Evolutionary conservation across 1,140 invertebrate genomes (phyloP).

Genomic region (Drosophila guanche): DNA sequence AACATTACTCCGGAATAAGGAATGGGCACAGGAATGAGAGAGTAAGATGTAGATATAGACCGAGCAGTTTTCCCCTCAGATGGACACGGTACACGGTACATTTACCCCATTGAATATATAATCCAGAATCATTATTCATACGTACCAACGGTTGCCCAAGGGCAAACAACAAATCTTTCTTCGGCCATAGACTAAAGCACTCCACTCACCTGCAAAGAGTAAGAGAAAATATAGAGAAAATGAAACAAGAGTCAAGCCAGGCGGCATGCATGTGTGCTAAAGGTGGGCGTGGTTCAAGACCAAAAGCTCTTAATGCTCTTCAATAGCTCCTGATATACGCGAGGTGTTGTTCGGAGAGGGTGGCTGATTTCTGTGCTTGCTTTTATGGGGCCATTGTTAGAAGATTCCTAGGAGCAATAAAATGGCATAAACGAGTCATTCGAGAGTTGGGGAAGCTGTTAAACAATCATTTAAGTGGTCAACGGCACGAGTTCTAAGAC

Average conservation of each 20-base stretch:
- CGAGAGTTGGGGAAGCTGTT: constrained; percentile 1
- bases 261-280: constrained; percentile 19
- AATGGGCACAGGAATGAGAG: constrained; percentile 9
- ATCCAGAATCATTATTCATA: constrained; percentile 51
- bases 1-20: constrained; percentile 22
- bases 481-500: constrained; percentile 2
- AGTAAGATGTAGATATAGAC: neutral
- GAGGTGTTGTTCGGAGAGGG: constrained; percentile 38
- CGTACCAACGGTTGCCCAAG: constrained; percentile 54
- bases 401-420: constrained; percentile 43
- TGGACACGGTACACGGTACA: constrained; percentile 27
- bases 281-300: constrained; percentile 37
- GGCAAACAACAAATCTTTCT: constrained; percentile 19
- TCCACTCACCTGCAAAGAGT: constrained; percentile 65
- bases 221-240: constrained; percentile 10
- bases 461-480: neutral
- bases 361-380: constrained; percentile 11
- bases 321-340: constrained; percentile 71
- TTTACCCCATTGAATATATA: constrained; percentile 26
- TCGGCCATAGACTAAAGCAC: constrained; percentile 34
- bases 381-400: constrained; percentile 42
- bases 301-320: constrained; percentile 64
- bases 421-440: constrained; percentile 25
- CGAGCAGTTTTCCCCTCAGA: constrained; percentile 18
- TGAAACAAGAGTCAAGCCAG: constrained; percentile 17